Evolutionary conservation across 2,888 invertebrate genomes (phyloP).

Genomic region (Globia sparganii): DNA sequence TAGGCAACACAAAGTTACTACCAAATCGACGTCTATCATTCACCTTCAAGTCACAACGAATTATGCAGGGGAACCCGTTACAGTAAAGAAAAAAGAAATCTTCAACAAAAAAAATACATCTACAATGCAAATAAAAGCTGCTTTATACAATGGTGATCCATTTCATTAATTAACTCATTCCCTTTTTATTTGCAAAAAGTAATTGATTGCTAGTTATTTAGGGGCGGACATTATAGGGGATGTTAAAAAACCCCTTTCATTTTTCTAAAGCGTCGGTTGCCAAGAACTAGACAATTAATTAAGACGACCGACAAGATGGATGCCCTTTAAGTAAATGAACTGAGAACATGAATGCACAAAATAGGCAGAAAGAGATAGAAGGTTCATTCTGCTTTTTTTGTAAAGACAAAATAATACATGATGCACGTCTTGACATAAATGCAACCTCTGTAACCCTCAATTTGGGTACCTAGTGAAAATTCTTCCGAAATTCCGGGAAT

Average conservation of each 20-base stretch:
- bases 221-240: conserved; percentile 46
- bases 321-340: conserved; percentile 62
- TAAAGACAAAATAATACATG: background rate
- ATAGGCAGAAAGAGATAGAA: background rate
- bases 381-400: background rate
- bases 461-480: background rate
- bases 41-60: background rate
- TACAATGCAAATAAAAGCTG: conserved; percentile 55
- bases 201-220: conserved; percentile 61
- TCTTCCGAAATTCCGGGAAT: background rate
- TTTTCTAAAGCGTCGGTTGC: conserved; percentile 52
- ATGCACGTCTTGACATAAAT: background rate
- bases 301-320: conserved; percentile 58
- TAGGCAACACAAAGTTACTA: background rate
- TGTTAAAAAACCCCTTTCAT: conserved; percentile 46
- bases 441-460: background rate
- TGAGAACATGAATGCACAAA: conserved; percentile 42
- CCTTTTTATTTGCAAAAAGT: conserved; percentile 54
- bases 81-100: background rate
- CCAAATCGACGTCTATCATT: background rate
- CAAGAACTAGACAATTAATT: conserved; percentile 67
- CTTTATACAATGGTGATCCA: conserved; percentile 52
- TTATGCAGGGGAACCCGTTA: background rate
- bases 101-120: conserved; percentile 26
- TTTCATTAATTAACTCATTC: conserved; percentile 53